phyloP scores from a whole-genome alignment of 2,888 invertebrate genomes.

The Amblyjoppa proteus region DNA sequence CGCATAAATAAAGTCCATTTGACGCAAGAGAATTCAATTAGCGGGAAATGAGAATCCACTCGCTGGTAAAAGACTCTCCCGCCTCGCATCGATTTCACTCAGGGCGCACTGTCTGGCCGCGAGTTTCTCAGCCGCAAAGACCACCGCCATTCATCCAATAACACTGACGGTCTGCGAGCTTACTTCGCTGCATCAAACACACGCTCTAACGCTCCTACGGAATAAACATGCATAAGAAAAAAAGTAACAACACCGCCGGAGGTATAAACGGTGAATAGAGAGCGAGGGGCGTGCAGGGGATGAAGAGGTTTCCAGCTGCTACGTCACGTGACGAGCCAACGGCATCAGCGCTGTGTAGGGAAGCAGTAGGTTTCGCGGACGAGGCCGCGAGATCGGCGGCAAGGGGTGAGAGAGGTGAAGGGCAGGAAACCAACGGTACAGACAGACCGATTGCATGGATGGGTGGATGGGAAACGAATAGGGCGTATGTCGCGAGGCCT shows the following conservation, averaged over 20 bases:
- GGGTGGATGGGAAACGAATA: not conserved
- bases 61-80: not conserved
- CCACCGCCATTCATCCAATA: not conserved
- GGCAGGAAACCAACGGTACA: not conserved
- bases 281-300: not conserved
- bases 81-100: not conserved
- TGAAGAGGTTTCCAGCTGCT: conserved; percentile 66
- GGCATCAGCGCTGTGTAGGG: conserved; percentile 15
- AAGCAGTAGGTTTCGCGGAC: conserved; percentile 52
- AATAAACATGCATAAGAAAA: not conserved
- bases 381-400: conserved; percentile 12
- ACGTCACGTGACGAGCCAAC: conserved; percentile 67
- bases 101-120: not conserved
- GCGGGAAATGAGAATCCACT: not conserved
- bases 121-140: not conserved
- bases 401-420: not conserved
- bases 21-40: not conserved
- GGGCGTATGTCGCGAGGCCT: not conserved
- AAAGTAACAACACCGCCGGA: not conserved
- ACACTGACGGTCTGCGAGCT: not conserved
- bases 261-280: conserved; percentile 9
- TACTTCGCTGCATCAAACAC: not conserved
- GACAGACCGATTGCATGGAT: not conserved
- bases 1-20: no score
- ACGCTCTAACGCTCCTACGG: not conserved